These are phyloP conservation scores for Petaurus breviceps DNA, from an alignment of 2,113 vertebrate genomes.

Conservation along the genomic window DNA sequence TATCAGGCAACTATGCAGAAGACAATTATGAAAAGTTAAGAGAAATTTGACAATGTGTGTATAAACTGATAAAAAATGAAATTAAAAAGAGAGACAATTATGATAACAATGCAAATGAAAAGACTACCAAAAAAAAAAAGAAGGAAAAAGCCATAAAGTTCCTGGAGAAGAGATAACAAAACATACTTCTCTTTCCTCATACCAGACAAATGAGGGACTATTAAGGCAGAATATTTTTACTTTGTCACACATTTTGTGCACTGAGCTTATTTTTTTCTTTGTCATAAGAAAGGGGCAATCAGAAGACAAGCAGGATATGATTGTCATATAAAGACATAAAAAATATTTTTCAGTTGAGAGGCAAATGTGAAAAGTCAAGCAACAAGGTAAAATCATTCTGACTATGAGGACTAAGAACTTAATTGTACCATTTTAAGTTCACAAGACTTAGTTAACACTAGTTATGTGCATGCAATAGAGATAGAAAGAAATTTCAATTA, in stretches of 20 bases:
- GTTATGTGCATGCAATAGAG: not conserved
- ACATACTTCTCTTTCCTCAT: not conserved
- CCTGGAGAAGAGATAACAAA: not conserved
- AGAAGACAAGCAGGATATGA: not conserved
- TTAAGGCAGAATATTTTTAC: not conserved
- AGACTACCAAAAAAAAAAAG: not conserved
- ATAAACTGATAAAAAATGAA: not conserved
- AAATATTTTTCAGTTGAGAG: not conserved
- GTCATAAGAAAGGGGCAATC: not conserved
- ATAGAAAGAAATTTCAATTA: not conserved
- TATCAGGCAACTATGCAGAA: not conserved
- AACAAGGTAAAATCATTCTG: not conserved
- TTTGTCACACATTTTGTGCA: not conserved
- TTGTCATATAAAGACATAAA: not conserved
- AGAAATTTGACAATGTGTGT: not conserved
- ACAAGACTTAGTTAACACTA: not conserved
- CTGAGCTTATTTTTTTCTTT: not conserved
- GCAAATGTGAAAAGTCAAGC: not conserved
- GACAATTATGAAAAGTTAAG: too few relatives aligned
- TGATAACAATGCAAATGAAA: not conserved
- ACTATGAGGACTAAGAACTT: not conserved
- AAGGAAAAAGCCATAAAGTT: not conserved
- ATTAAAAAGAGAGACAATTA: not conserved
- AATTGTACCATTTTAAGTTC: not conserved
- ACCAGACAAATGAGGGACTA: not conserved